Evolutionary conservation across 2,888 invertebrate genomes (phyloP), one percentile per base, ranked within the genome.

Genomic region (Drosophila longiperda): DNA sequence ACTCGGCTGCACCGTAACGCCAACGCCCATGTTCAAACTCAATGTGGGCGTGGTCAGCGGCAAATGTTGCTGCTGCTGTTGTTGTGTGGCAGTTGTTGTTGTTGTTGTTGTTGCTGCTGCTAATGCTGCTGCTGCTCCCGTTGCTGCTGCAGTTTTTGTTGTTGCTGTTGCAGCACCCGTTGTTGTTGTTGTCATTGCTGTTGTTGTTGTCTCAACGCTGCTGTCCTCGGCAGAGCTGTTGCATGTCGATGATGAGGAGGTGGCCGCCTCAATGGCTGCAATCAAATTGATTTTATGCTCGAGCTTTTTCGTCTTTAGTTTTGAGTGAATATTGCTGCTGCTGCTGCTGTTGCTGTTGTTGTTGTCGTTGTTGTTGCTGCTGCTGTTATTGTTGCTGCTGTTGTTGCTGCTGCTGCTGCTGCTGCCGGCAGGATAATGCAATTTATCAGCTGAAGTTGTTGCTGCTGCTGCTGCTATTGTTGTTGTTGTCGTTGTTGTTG

Each of bases 221-320:
- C 91, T 91, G 70, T 92, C 91, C 78, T 92, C 92, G 5, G 92
- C 92, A n/a, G 91, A 92, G 38, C 55, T 55, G 38, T 23, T 55
- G 3, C 91, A 91, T 2, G 91, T 91, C 33, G 92, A 92, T 1
- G 92, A 92, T 2, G 92, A 91, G 3, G 91, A 91, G 11, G 91
- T 91, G 53, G 91, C 92, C 63, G 91, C 91, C 77, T 91, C 91
- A 45, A 91, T 92, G 48, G 91, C 92, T 5, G 91, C 92, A 26
- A 91, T 90, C 32, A 92, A 72, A 81, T 91, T 92, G 34, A 91
- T 91, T 75, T 92, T 92, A 72, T 92, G 92, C 80, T 92, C 92
- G 64, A 91, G 60, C 75, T 92, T 91, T 59, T 92, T 92, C 23
- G 91, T 92, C 74, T 91, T 92, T 33, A 91, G 72, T 71, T 91